Evolutionary conservation across 2,797 vertebrate genomes (phyloP).

Genomic region (Melanotaenia maccullochi): DNA sequence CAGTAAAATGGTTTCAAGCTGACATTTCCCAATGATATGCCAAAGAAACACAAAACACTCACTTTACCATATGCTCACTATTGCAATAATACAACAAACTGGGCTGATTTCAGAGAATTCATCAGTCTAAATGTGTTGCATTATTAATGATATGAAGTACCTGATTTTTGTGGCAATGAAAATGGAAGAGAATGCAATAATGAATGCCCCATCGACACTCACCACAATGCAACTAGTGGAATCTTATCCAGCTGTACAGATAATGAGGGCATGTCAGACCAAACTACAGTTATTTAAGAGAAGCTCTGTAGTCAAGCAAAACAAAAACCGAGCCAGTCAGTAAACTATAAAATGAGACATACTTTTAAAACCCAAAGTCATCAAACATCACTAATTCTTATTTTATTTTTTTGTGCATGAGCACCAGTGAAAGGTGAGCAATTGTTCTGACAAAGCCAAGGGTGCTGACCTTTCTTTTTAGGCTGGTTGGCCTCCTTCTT

Average conservation of each 20-base stretch:
- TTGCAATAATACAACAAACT: conserved; percentile 31
- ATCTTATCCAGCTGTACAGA: conserved; percentile 37
- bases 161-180: conserved; percentile 24
- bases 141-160: conserved; percentile 6
- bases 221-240: conserved; percentile 14
- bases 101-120: conserved; percentile 15
- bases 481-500: conserved; percentile 70
- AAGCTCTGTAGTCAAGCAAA: conserved; percentile 45
- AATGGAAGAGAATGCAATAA: conserved; percentile 13
- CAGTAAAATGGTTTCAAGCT: conserved; percentile 49
- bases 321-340: conserved; percentile 36
- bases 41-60: conserved; percentile 46
- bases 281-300: conserved; percentile 40
- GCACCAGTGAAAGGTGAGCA: conserved; percentile 27
- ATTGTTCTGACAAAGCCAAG: conserved; percentile 14
- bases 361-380: conserved; percentile 41
- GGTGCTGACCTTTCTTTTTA: conserved; percentile 76
- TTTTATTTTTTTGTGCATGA: conserved; percentile 35
- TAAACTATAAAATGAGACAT: conserved; percentile 39
- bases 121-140: conserved; percentile 7
- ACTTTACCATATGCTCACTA: conserved; percentile 28
- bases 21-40: conserved; percentile 64
- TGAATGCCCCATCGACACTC: conserved; percentile 29
- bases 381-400: conserved; percentile 39
- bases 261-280: conserved; percentile 44